These are phyloP conservation scores for Volucella inflata DNA, from an alignment of 2,888 invertebrate species.

Conservation along the genomic window DNA sequence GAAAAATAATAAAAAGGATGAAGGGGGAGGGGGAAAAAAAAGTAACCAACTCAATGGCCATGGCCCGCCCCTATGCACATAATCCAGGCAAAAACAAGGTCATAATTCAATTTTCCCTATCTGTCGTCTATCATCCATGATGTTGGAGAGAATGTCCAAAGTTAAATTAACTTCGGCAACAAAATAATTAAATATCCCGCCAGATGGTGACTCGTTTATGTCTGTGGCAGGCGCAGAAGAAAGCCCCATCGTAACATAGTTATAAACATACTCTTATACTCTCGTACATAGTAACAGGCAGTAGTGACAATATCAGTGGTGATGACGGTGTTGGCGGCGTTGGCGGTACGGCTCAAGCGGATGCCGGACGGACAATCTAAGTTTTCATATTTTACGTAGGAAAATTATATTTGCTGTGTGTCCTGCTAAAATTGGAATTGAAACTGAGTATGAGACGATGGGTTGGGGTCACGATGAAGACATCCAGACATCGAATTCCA, in stretches of 20 bases:
- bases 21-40: too few species aligned
- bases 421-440: neutral
- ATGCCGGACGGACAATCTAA: conserved; percentile 54
- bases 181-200: conserved; percentile 75
- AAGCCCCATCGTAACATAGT: neutral
- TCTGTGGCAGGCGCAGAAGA: conserved; percentile 50
- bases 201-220: conserved; percentile 73
- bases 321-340: neutral
- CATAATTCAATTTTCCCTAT: conserved; percentile 74
- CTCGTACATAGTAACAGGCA: conserved; percentile 28
- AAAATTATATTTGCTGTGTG: conserved; percentile 52
- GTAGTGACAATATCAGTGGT: neutral
- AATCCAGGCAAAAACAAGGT: conserved; percentile 69
- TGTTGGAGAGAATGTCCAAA: conserved; percentile 72
- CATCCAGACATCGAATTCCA: conserved; percentile 53
- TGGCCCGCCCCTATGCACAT: conserved; percentile 23
- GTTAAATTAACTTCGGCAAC: conserved; percentile 75
- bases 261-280: neutral
- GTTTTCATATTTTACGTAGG: conserved; percentile 67
- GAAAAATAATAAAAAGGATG: conserved; percentile 2
- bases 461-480: conserved; percentile 42
- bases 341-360: conserved; percentile 25
- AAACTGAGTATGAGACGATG: neutral
- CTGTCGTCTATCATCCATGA: conserved; percentile 71
- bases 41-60: neutral